phyloP scores from a whole-genome alignment of 2,888 invertebrate species.

The Plebejus melissa region DNA sequence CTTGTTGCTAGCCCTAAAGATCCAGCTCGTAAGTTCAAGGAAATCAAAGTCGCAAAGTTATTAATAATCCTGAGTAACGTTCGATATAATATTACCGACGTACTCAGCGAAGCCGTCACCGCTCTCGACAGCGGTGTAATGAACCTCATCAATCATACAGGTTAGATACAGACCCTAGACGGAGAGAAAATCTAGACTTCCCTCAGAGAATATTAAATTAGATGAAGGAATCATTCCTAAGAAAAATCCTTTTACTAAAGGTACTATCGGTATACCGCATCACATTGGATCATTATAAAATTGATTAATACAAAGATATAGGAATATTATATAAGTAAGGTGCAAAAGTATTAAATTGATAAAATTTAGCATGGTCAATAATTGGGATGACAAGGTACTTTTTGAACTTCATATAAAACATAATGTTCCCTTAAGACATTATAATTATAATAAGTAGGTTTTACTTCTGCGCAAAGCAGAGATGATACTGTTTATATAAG shows the following conservation, averaged over 20 bases:
- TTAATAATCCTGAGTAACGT: conserved; percentile 9
- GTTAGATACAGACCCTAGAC: conserved; percentile 4
- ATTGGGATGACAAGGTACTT: background rate
- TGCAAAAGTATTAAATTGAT: too few relatives aligned
- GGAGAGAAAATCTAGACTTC: background rate
- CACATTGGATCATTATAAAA: too few relatives aligned
- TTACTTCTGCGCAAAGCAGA: background rate
- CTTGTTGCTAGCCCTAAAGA: background rate
- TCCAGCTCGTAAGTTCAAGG: background rate
- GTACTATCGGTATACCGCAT: too few relatives aligned
- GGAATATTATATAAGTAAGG: background rate
- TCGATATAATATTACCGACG: conserved; percentile 21
- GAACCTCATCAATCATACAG: conserved; percentile 25
- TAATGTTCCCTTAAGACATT: too few relatives aligned
- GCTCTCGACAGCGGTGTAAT: background rate
- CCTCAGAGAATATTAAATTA: background rate
- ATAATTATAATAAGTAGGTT: too few relatives aligned
- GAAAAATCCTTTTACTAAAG: background rate
- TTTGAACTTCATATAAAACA: background rate
- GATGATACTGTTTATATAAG: background rate
- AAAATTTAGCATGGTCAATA: background rate
- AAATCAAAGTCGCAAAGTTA: background rate
- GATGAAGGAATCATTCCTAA: background rate
- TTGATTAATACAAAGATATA: too few relatives aligned
- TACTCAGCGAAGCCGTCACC: conserved; percentile 12